phyloP scores from a whole-genome alignment of 1,140 invertebrate species.

The Drosophila pallidifrons region DNA sequence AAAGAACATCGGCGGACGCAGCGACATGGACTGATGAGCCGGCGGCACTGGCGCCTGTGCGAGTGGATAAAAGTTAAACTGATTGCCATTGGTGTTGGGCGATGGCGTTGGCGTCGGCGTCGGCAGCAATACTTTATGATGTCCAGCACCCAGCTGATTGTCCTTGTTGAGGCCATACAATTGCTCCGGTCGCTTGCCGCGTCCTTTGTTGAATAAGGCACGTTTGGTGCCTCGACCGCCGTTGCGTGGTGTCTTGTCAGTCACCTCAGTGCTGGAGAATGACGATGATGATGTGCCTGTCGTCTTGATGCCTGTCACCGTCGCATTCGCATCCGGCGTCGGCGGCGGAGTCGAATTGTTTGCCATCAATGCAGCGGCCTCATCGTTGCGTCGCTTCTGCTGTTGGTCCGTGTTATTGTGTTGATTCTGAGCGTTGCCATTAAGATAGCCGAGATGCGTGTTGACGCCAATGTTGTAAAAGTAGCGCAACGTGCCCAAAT shows the following conservation, averaged over 20 bases:
- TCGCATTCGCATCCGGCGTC: conserved; percentile 41
- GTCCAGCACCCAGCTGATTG: conserved; percentile 8
- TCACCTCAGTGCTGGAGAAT: conserved; percentile 3
- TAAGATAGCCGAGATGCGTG: conserved; percentile 74
- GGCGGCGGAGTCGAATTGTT: conserved; percentile 48
- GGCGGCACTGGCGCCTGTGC: conserved; percentile 16
- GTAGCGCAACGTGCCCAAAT: conserved; percentile 87
- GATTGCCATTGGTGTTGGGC: conserved; percentile 52
- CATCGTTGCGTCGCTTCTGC: conserved; percentile 19
- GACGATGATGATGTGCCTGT: background rate
- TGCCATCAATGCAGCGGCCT: background rate
- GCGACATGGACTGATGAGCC: conserved; percentile 27
- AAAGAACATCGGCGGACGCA: conserved; percentile 48
- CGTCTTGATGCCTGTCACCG: background rate
- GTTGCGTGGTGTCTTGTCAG: conserved; percentile 10
- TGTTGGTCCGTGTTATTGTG: conserved; percentile 61
- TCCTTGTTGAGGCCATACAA: conserved; percentile 45
- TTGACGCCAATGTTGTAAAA: conserved; percentile 90
- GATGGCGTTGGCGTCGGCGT: conserved; percentile 66
- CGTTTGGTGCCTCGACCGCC: conserved; percentile 25
- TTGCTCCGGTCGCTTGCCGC: conserved; percentile 63
- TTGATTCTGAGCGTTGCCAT: conserved; percentile 15
- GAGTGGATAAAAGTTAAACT: conserved; percentile 55
- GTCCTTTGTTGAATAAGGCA: conserved; percentile 23
- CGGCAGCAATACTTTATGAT: conserved; percentile 47